Base-by-base conservation (phyloP, 1,140 invertebrate species). In the Asbolus verrucosus region DNA sequence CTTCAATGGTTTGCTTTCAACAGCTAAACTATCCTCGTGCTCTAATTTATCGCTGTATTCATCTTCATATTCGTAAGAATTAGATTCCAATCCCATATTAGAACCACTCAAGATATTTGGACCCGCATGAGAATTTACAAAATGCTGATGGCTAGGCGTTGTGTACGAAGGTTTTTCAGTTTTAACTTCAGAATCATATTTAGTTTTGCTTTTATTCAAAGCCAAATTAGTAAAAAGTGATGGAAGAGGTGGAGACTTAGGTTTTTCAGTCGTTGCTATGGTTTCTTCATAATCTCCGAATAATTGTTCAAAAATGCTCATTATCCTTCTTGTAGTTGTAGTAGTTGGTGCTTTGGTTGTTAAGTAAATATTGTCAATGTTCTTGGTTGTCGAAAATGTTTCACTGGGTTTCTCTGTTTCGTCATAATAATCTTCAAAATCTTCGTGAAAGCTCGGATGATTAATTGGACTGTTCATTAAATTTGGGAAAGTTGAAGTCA, bases 231-330 rank as follows among this genome's bases (percentile, higher is more conserved):
- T n/a, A 50, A 69, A 72, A 2, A 67, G 38, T 30, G 62, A 27
- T 6, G 68, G 65, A 11, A 13, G 46, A 11, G 2, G 15, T 6
- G 21, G 21, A n/a, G 66, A 16, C 15, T 72, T 72, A 3, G 71
- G 61, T 24, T 41, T 70, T 43, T 73, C 62, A 11, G 79, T 74
- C 18, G 76, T 74, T 1, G 74, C 3, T 11, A 74, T 71, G 9
- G 65, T 70, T 15, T 80, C 79, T 11, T 81, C 79, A 67, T 79
- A 81, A 14, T 78, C 76, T 3, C 78, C 79, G 68, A 80, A 81
- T 13, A 81, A 61, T 59, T 81, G 79, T 60, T 81, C 80, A 65
- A 81, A 80, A 41, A 81, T 62, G 62, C 76, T 79, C 59, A 80
- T 71, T 6, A 72, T 9, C 69, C 72, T 73, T 68, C 77, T 75